phyloP scores from a whole-genome alignment of 2,113 vertebrate species.

The Ceyx melanurus region DNA sequence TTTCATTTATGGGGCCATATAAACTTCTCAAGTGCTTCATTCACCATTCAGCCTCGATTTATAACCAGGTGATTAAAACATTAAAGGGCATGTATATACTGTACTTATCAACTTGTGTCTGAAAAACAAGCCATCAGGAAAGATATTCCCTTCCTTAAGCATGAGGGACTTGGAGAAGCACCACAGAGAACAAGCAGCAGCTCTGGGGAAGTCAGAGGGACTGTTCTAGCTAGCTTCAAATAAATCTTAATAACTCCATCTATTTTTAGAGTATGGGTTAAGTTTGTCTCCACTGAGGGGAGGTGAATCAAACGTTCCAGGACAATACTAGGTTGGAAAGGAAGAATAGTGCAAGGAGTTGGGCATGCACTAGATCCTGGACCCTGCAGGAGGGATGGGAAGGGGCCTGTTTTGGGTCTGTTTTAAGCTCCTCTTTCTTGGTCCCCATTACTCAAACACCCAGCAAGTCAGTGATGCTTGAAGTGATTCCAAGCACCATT shows the following conservation, averaged over 20 bases:
- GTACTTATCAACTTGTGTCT: background rate
- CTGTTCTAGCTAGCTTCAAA: background rate
- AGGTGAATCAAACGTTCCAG: background rate
- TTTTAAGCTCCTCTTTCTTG: background rate
- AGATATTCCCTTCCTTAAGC: background rate
- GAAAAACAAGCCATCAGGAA: background rate
- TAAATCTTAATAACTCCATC: background rate
- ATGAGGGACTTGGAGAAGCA: background rate
- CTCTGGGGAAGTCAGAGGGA: background rate
- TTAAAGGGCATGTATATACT: background rate
- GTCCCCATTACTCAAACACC: background rate
- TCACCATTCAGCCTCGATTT: background rate
- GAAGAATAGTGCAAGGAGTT: background rate
- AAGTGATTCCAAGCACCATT: background rate
- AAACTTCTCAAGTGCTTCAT: constrained; percentile 6
- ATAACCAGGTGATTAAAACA: background rate
- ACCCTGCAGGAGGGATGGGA: background rate
- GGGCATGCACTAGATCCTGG: background rate
- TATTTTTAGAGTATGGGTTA: background rate
- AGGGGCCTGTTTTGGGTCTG: background rate
- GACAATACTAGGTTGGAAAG: background rate
- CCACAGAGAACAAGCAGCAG: background rate
- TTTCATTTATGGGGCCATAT: constrained; percentile 22
- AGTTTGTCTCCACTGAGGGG: background rate
- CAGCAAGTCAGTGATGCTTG: background rate